Conservation (phyloP, 2,797 vertebrate genomes). For the Notolabrus celidotus region DNA sequence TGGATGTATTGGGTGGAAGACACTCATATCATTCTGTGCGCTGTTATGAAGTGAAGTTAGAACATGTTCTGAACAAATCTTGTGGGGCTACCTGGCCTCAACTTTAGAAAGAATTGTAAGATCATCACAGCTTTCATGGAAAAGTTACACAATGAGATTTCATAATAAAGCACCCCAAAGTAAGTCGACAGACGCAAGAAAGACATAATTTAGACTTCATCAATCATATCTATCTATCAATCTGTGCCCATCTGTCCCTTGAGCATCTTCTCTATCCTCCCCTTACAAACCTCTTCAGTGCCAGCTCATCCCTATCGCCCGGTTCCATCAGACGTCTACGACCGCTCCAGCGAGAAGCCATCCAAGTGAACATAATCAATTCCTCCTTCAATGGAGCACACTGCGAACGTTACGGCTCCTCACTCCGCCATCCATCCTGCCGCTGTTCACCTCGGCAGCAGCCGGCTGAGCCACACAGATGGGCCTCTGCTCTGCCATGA, state of each 20-base stretch:
- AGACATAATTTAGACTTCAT: constrained; percentile 23
- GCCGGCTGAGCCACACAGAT: constrained; percentile 69
- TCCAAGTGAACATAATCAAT: constrained; percentile 76
- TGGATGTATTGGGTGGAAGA: too few species aligned
- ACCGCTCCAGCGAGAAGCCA: constrained; percentile 56
- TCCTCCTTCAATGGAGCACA: constrained; percentile 72
- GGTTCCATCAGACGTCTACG: constrained; percentile 64
- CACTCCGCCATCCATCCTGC: constrained; percentile 62
- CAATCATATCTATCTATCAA: constrained; percentile 46
- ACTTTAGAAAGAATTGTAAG: neutral
- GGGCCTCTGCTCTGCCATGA: constrained; percentile 78
- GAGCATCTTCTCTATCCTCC: constrained; percentile 13
- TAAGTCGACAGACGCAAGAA: constrained; percentile 4
- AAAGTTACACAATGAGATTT: neutral
- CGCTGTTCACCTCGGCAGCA: constrained; percentile 46
- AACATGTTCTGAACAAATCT: too few species aligned
- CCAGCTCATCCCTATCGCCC: constrained; percentile 64
- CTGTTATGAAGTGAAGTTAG: too few species aligned
- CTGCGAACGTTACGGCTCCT: constrained; percentile 62
- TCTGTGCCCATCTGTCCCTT: constrained; percentile 54
- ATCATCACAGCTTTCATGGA: neutral
- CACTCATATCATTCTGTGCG: too few species aligned
- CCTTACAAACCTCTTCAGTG: constrained; percentile 48
- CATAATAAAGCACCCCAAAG: constrained; percentile 26
- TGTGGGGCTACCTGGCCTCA: neutral